Percentiles rank a stretch among this genome's conserved stretches.
phyloP scores from a whole-genome alignment of 1,140 invertebrate genomes.

The Sycophaga agraensis region DNA sequence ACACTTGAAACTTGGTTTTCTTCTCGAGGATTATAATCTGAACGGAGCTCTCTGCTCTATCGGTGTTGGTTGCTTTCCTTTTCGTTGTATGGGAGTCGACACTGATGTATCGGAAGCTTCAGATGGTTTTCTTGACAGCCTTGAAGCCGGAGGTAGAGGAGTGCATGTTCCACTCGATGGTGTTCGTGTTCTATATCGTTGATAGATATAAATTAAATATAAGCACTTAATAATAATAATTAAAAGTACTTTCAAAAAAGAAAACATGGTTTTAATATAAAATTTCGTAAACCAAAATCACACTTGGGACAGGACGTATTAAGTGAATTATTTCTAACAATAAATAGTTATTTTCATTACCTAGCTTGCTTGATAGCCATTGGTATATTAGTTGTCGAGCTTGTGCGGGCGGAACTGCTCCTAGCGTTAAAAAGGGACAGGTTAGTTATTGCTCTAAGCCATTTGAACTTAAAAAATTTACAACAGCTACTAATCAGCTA shows the following conservation, averaged over 20 bases:
- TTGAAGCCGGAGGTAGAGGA: slow-evolving; percentile 65
- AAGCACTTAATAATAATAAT: not conserved
- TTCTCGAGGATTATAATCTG: slow-evolving; percentile 59
- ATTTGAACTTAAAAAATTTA: not conserved
- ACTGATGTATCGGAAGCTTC: slow-evolving; percentile 66
- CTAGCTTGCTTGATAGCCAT: slow-evolving; percentile 52
- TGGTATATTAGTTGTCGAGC: slow-evolving; percentile 56
- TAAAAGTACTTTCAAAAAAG: not conserved
- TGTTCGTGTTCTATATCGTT: slow-evolving; percentile 65
- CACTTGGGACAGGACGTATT: too few species aligned
- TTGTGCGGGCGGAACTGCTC: slow-evolving; percentile 53
- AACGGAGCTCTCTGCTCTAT: slow-evolving; percentile 67
- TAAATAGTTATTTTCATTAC: slow-evolving; percentile 41
- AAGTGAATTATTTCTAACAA: too few species aligned
- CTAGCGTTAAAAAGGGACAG: slow-evolving; percentile 41
- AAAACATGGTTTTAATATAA: not conserved
- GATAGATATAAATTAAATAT: not conserved
- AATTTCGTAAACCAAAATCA: too few species aligned
- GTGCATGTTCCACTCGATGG: slow-evolving; percentile 70
- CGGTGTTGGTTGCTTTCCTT: slow-evolving; percentile 57
- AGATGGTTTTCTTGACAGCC: slow-evolving; percentile 66
- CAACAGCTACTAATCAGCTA: too few species aligned
- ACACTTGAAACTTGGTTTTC: not conserved
- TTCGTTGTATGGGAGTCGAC: slow-evolving; percentile 48
- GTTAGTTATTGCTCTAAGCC: slow-evolving; percentile 18